Percentiles rank a stretch among this genome's conserved stretches.
Conservation (phyloP, 2,113 vertebrate species). For the Patagioenas fasciata region DNA sequence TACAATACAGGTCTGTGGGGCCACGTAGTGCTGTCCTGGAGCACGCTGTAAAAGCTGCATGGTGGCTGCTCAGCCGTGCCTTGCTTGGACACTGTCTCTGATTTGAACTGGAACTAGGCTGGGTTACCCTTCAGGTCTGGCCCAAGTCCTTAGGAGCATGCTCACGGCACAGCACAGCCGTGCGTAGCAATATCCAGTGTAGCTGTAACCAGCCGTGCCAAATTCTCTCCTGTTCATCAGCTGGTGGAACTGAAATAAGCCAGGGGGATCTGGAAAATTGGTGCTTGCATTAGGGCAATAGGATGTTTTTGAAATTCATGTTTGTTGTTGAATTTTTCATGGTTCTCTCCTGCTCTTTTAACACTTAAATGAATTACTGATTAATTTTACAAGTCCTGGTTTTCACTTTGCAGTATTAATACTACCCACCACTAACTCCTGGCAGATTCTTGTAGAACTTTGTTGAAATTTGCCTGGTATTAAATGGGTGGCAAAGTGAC, state of each 20-base stretch:
- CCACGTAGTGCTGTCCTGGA: accelerated
- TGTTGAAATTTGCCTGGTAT: neutral
- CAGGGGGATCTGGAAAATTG: neutral
- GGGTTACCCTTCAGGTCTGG: neutral
- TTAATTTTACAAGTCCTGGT: neutral
- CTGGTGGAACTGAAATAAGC: neutral
- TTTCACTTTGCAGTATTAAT: neutral
- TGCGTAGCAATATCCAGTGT: neutral
- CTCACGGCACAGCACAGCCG: neutral
- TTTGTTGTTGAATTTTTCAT: neutral
- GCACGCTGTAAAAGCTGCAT: neutral
- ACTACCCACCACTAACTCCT: neutral
- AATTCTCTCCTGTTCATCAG: neutral
- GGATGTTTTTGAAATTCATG: neutral
- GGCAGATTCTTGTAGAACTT: neutral
- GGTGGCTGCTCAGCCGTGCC: neutral
- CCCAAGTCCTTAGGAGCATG: neutral
- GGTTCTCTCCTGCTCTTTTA: neutral
- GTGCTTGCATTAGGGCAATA: neutral
- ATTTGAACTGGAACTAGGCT: neutral
- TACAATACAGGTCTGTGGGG: neutral
- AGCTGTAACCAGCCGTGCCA: neutral
- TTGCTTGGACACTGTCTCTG: neutral
- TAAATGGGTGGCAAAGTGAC: neutral
- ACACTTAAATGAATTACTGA: neutral